phyloP scores from a whole-genome alignment of 1,140 invertebrate genomes.

The Elysia chlorotica region DNA sequence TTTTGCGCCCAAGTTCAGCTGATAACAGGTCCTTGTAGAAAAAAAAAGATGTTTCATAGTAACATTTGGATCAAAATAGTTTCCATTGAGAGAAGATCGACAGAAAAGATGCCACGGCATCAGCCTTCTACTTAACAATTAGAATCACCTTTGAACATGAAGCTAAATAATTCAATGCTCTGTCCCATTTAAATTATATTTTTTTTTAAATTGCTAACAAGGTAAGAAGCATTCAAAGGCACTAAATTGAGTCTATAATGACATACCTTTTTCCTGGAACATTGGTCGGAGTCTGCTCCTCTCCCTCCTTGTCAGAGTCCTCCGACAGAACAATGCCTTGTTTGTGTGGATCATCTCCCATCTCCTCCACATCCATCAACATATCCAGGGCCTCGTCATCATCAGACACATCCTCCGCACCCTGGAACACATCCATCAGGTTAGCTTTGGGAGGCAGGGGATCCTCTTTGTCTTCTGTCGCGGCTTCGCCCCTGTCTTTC shows the following conservation, averaged over 20 bases:
- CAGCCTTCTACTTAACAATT: no score
- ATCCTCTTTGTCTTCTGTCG: slow-evolving; percentile 29
- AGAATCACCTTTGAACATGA: no score
- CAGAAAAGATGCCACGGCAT: no score
- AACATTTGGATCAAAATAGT: no score
- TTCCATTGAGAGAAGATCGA: no score
- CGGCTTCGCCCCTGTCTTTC: slow-evolving; percentile 7
- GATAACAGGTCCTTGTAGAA: no score
- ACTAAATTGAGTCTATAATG: not conserved
- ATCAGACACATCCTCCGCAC: slow-evolving; percentile 24
- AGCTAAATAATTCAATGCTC: no score
- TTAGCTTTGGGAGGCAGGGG: slow-evolving; percentile 25
- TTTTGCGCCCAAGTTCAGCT: no score
- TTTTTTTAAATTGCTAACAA: no score
- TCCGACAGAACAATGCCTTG: slow-evolving; percentile 15
- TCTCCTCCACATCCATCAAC: slow-evolving; percentile 18
- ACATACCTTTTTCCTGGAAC: slow-evolving; percentile 19
- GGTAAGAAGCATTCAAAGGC: not conserved
- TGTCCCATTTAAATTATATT: no score
- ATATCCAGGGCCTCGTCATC: slow-evolving; percentile 23
- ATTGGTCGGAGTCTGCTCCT: slow-evolving; percentile 12
- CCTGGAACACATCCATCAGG: slow-evolving; percentile 27
- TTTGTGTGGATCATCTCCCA: slow-evolving; percentile 20
- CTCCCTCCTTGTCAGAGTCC: not conserved
- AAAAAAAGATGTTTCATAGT: not conserved